Evolutionary conservation across 2,113 vertebrate genomes (phyloP).

Genomic region (Sardina pilchardus): DNA sequence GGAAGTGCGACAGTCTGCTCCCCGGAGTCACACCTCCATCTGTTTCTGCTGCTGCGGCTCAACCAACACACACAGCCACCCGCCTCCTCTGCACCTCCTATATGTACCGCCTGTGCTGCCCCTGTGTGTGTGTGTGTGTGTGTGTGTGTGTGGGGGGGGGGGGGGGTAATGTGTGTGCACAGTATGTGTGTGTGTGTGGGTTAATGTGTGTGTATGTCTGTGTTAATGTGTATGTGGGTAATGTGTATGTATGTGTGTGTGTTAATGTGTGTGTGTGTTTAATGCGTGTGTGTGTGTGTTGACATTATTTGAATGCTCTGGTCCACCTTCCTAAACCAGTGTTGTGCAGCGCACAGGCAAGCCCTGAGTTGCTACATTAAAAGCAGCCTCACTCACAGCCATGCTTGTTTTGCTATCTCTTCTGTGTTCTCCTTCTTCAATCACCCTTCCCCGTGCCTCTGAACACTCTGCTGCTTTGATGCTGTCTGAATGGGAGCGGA

Average conservation of each 20-base stretch:
- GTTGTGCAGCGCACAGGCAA: not conserved
- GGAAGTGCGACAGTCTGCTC: not conserved
- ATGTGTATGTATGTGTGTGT: no score
- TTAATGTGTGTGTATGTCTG: not conserved
- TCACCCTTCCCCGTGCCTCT: not conserved
- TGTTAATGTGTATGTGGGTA: no score
- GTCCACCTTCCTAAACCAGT: not conserved
- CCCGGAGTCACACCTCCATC: not conserved
- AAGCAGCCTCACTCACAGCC: not conserved
- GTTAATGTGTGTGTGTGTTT: not conserved
- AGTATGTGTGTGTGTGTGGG: not conserved
- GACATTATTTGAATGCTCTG: not conserved
- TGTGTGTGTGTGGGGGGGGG: not conserved
- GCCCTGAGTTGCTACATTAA: constrained; percentile 6
- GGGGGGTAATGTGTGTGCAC: not conserved
- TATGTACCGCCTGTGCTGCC: not conserved
- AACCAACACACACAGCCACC: not conserved
- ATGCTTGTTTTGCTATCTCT: not conserved
- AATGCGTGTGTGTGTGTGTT: not conserved
- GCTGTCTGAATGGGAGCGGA: constrained; percentile 35
- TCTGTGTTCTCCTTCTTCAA: not conserved
- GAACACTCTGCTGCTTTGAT: constrained; percentile 37
- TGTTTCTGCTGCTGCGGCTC: not conserved
- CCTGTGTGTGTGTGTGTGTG: not conserved
- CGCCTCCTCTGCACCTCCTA: not conserved